Conservation (phyloP, 2,797 vertebrate species). For the Rhynchonycteris naso region DNA sequence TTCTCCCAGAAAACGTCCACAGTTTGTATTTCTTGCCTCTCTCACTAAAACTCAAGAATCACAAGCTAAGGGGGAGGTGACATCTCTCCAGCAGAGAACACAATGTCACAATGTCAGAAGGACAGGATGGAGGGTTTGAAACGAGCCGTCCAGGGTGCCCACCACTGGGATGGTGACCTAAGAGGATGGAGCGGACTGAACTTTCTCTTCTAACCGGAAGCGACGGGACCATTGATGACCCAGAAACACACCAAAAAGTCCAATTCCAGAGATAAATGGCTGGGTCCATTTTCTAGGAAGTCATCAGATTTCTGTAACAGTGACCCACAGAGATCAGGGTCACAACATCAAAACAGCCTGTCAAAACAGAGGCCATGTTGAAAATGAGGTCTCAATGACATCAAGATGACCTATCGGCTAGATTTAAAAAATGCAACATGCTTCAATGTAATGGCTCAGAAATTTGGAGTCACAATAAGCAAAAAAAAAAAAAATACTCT, state of each 20-base stretch:
- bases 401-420: not conserved
- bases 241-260: not conserved
- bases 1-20: not conserved
- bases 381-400: not conserved
- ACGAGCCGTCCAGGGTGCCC: not conserved
- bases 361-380: not conserved
- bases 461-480: not conserved
- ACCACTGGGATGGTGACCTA: not conserved
- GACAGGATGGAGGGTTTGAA: not conserved
- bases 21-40: slow-evolving; percentile 20
- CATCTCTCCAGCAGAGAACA: slow-evolving; percentile 55
- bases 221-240: not conserved
- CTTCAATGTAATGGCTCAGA: not conserved
- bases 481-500: not conserved
- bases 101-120: slow-evolving; percentile 8
- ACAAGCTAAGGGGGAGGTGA: slow-evolving; percentile 27
- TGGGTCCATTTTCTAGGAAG: not conserved
- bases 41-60: slow-evolving; percentile 41
- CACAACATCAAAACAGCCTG: not conserved
- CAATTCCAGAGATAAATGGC: not conserved
- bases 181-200: not conserved
- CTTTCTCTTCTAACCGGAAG: not conserved
- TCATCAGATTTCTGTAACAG: not conserved
- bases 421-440: not conserved
- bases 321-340: not conserved